Evolutionary conservation across 2,113 vertebrate genomes (phyloP), one percentile per base, ranked within the genome.

Genomic region (Octodon degus): DNA sequence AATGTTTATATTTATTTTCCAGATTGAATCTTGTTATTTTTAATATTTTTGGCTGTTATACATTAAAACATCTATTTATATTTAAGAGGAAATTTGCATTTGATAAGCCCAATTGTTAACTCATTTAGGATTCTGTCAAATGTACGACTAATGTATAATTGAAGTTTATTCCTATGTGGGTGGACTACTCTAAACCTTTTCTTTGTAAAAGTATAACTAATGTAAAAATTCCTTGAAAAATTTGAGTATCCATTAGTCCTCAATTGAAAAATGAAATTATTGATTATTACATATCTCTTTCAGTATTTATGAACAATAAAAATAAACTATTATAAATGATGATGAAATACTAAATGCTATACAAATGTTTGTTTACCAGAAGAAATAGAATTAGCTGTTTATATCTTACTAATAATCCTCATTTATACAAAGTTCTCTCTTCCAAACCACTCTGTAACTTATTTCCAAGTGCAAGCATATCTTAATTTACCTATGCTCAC

Each of bases 341-440:
- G 34, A 55, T 94, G 92, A 95, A 90, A 88, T 85, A 76, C 40
- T 86, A 95, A 91, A 25, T 90, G 12, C 13, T 83, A 8, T 86
- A 79, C 11, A 94, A 92, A 86, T 72, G 8, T 90, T 85, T 89
- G 12, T 82, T 95, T 32, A 81, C 40, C 11, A 88, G n/a, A 40
- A 94, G 86, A 13, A 95, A 86, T 8, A 86, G 22, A 7, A 84
- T 76, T 7, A 90, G 1, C 12, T 70, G 3, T 63, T 96, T 92
- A 40, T 5, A 94, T 77, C 12, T 20, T 95, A 92, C 14, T 20
- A 79, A 86, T 94, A 58, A 77, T 14, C 27, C n/a, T 10, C 10
- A 47, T 9, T 89, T 92, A 67, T 62, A 63, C 55, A 76, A 65
- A 63, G 20, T 88, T 93, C 3, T 94, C 14, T 85, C 17, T 30